Conservation (phyloP, 2,797 vertebrate species). For the Sebastes trivittatus region DNA sequence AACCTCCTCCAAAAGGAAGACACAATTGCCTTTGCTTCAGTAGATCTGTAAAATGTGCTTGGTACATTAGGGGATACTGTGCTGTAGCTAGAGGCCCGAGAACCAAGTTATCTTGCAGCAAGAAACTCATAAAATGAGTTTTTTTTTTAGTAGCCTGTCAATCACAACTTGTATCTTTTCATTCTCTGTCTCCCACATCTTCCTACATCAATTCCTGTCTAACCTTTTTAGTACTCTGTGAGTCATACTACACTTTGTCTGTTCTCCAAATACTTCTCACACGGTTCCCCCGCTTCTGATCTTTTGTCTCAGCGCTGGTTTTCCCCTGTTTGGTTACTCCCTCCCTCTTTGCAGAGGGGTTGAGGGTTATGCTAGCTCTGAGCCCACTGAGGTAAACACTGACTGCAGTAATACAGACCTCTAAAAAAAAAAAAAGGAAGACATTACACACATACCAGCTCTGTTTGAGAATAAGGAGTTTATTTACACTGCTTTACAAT, state of each 20-base stretch:
- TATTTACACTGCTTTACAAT: conserved; percentile 46
- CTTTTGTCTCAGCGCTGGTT: conserved; percentile 50
- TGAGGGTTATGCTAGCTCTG: conserved; percentile 60
- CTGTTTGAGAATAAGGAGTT: conserved; percentile 35
- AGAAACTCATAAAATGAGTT: conserved; percentile 23
- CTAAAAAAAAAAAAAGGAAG: conserved; percentile 15
- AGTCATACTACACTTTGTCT: conserved; percentile 40
- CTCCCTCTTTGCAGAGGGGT: conserved; percentile 56
- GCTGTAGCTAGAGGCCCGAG: conserved; percentile 11
- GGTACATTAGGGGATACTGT: not conserved
- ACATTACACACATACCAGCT: conserved; percentile 36
- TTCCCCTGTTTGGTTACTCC: conserved; percentile 55
- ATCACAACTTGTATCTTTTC: conserved; percentile 46
- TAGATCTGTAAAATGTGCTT: conserved; percentile 8
- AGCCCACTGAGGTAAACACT: conserved; percentile 67
- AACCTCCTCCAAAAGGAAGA: not conserved
- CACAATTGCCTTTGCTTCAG: conserved; percentile 6
- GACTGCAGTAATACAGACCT: conserved; percentile 50
- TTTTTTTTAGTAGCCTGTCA: conserved; percentile 55
- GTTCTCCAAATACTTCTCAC: conserved; percentile 48
- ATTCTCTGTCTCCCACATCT: conserved; percentile 31
- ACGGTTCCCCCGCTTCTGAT: conserved; percentile 56
- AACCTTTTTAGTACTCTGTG: conserved; percentile 36
- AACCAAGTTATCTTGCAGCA: not conserved
- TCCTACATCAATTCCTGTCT: conserved; percentile 44